Percentiles rank a stretch among this genome's conserved stretches.
These are phyloP conservation scores for Thereva unica DNA, from an alignment of 2,888 invertebrate species.

Conservation along the genomic window DNA sequence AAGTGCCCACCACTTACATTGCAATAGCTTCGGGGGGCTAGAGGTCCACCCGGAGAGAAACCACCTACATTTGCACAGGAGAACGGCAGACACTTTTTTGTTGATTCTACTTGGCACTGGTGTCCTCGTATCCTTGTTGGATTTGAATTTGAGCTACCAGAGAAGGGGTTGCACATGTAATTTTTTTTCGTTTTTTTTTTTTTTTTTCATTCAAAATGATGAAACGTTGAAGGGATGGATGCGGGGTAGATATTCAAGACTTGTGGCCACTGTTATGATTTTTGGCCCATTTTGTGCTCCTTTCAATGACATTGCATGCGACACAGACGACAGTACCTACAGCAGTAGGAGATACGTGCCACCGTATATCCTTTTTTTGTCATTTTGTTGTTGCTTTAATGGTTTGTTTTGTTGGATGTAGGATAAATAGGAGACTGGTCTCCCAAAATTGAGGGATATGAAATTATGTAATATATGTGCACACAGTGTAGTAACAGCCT, in stretches of 20 bases:
- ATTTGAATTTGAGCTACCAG: slow-evolving; percentile 18
- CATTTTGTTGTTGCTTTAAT: neutral
- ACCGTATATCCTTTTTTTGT: too few species aligned
- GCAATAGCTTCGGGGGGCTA: neutral
- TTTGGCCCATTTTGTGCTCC: slow-evolving; percentile 30
- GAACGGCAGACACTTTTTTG: slow-evolving; percentile 25
- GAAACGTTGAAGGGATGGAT: slow-evolving; percentile 8
- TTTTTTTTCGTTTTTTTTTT: too few species aligned
- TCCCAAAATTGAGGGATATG: neutral
- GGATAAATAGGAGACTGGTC: too few species aligned
- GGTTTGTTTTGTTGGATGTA: neutral
- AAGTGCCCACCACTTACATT: too few species aligned
- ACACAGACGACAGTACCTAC: slow-evolving; percentile 5
- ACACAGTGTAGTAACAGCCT: too few species aligned
- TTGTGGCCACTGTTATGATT: slow-evolving; percentile 33
- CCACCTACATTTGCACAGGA: neutral
- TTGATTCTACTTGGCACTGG: slow-evolving; percentile 8
- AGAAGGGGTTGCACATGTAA: slow-evolving; percentile 4
- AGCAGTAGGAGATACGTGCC: neutral
- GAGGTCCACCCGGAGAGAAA: neutral
- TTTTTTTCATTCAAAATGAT: slow-evolving; percentile 25
- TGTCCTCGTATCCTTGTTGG: slow-evolving; percentile 27
- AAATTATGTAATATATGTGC: too few species aligned
- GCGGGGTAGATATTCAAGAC: neutral
- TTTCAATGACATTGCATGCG: slow-evolving; percentile 27